phyloP scores from a whole-genome alignment of 2,113 vertebrate genomes.

The Colistium nudipinnis region DNA sequence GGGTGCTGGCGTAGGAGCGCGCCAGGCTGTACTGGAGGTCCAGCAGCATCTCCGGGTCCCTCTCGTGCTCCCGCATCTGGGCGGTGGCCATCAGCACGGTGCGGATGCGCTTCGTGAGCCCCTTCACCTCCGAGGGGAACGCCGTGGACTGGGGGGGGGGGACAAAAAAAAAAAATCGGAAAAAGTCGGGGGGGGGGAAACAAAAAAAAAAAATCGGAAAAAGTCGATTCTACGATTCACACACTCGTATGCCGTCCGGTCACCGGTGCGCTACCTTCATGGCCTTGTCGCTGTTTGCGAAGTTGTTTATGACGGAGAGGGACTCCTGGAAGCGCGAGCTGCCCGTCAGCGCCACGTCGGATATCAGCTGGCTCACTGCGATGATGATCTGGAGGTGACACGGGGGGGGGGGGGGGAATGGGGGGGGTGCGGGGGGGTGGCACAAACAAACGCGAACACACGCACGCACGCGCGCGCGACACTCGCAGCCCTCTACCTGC shows the following conservation, averaged over 20 bases:
- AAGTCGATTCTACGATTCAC: neutral
- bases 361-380: conserved; percentile 96
- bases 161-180: neutral
- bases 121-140: conserved; percentile 95
- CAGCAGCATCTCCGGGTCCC: conserved; percentile 95
- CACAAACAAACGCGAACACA: too few species aligned
- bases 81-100: conserved; percentile 98
- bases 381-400: conserved; percentile 90
- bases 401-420: too few species aligned
- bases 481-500: conserved; percentile 82
- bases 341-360: conserved; percentile 92
- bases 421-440: too few species aligned
- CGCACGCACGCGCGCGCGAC: too few species aligned
- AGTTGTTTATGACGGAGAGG: conserved; percentile 98
- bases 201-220: neutral
- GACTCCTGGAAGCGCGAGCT: conserved; percentile 97
- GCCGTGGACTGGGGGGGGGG: conserved; percentile 83
- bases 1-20: conserved; percentile 96
- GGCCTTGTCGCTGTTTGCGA: conserved; percentile 95
- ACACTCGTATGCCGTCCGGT: neutral
- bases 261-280: conserved; percentile 88
- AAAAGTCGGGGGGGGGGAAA: neutral
- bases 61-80: conserved; percentile 97
- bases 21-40: conserved; percentile 98
- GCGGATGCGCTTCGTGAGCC: conserved; percentile 95